Conservation (phyloP, 2,113 vertebrate species). For the Pterophyllum scalare region DNA sequence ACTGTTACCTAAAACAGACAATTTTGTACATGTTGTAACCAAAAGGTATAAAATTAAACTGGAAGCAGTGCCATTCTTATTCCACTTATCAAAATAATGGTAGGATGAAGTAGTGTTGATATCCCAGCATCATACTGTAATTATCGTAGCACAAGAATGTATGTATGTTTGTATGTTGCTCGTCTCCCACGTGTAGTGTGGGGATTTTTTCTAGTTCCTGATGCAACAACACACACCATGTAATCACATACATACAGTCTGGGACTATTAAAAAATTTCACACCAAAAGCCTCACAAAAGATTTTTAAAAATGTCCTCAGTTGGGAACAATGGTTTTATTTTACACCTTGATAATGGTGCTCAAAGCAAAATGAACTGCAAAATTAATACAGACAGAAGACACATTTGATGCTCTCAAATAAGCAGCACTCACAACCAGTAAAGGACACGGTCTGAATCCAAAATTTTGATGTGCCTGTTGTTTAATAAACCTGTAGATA, state of each 20-base stretch:
- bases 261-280: neutral
- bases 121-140: no score
- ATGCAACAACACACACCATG: neutral
- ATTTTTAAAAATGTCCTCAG: no score
- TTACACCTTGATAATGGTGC: no score
- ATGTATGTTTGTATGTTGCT: no score
- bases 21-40: neutral
- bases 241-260: neutral
- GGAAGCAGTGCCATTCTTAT: neutral
- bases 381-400: neutral
- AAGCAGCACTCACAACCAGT: neutral
- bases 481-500: no score
- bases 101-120: neutral
- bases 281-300: no score
- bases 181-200: no score
- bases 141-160: no score
- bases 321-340: no score
- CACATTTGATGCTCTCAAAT: neutral
- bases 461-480: neutral
- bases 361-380: neutral
- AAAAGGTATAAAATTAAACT: neutral
- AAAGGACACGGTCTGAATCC: neutral
- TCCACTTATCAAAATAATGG: neutral
- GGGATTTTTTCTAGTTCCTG: no score
- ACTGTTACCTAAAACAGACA: constrained; percentile 83